phyloP scores from a whole-genome alignment of 2,113 vertebrate genomes.

The Gavia stellata region DNA sequence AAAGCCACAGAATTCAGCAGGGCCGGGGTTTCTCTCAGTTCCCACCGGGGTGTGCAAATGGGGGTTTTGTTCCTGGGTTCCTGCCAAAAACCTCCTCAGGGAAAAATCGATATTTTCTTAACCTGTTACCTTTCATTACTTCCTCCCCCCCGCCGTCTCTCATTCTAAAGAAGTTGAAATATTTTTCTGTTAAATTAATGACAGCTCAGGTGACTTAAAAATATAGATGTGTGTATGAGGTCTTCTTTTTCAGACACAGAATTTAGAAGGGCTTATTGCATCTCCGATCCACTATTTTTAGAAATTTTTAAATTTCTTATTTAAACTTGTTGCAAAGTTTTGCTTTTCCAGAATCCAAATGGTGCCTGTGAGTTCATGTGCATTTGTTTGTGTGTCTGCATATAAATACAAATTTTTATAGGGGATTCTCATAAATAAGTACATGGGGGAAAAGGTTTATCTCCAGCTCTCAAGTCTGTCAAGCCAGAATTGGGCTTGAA shows the following conservation, averaged over 20 bases:
- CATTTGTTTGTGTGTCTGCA: not conserved
- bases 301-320: not conserved
- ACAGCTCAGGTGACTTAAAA: not conserved
- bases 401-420: not conserved
- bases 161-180: not conserved
- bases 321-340: not conserved
- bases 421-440: not conserved
- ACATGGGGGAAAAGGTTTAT: not conserved
- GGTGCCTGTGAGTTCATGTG: not conserved
- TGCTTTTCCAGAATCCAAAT: not conserved
- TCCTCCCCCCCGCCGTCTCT: not conserved
- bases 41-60: not conserved
- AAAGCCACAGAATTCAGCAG: not conserved
- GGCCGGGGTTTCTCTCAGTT: not conserved
- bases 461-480: not conserved
- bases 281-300: not conserved
- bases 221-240: not conserved
- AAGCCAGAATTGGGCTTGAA: not conserved
- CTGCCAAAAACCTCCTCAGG: slow-evolving; percentile 3
- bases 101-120: not conserved
- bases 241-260: not conserved
- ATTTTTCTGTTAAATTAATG: not conserved
- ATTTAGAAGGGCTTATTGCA: not conserved
- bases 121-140: not conserved
- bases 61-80: not conserved